Evolutionary conservation across 2,113 vertebrate species (phyloP).

Genomic region (Calypte anna): DNA sequence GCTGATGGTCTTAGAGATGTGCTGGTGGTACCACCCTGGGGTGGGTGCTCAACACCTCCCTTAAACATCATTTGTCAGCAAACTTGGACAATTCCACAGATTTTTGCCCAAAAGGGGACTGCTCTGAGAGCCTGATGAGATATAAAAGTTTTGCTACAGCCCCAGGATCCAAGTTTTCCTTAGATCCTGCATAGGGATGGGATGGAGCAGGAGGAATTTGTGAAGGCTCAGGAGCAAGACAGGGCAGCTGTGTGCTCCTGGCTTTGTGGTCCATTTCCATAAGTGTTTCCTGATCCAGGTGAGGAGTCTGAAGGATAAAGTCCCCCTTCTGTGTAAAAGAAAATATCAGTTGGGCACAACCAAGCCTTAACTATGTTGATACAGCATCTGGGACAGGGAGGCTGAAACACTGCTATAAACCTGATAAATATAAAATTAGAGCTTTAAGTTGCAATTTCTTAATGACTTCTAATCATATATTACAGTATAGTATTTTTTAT

Average conservation of each 20-base stretch:
- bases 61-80: background rate
- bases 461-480: background rate
- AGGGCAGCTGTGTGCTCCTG: accelerated
- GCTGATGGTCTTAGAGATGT: accelerated
- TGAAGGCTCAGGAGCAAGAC: background rate
- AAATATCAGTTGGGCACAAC: background rate
- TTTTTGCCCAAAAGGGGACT: background rate
- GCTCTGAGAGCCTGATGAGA: background rate
- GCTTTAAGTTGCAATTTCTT: background rate
- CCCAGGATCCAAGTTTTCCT: background rate
- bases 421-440: background rate
- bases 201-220: background rate
- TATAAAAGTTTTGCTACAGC: background rate
- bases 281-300: background rate
- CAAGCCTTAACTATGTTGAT: background rate
- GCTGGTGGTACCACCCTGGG: accelerated
- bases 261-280: background rate
- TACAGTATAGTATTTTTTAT: background rate
- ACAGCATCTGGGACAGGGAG: background rate
- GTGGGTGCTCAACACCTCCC: accelerated
- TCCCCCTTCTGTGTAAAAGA: background rate
- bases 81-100: background rate
- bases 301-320: background rate
- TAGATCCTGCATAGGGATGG: accelerated
- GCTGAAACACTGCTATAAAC: background rate